A percentile compares a stretch with the other conserved stretches of the same genome.
Conservation (phyloP, 2,113 vertebrate species). For the Ciconia boyciana region DNA sequence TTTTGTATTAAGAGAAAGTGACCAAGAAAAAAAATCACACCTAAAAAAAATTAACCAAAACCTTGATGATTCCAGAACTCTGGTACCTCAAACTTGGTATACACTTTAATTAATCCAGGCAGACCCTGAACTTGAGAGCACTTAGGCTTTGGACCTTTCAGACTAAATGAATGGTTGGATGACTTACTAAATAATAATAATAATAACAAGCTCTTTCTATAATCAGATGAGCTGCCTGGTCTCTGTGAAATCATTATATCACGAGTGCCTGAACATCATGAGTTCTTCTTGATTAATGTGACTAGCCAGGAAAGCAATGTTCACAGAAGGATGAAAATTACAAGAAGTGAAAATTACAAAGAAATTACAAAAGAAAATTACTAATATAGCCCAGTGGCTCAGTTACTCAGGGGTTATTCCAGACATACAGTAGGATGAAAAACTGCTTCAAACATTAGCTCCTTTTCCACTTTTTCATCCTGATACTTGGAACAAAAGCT, state of each 20-base stretch:
- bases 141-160: neutral
- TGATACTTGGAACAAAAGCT: neutral
- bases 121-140: neutral
- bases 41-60: neutral
- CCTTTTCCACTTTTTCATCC: neutral
- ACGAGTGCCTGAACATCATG: neutral
- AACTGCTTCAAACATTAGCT: neutral
- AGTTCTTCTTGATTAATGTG: neutral
- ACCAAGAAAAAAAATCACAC: neutral
- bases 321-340: slow-evolving; percentile 12
- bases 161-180: neutral
- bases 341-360: neutral
- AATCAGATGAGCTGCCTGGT: neutral
- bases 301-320: neutral
- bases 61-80: neutral
- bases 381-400: neutral
- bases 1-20: neutral
- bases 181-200: neutral
- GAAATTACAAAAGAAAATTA: neutral
- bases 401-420: neutral
- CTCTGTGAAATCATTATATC: slow-evolving; percentile 5
- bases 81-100: neutral
- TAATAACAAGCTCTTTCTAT: neutral
- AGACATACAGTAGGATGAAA: neutral
- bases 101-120: neutral